Evolutionary conservation across 2,888 invertebrate species (phyloP).

Genomic region (Cantharis lateralis): DNA sequence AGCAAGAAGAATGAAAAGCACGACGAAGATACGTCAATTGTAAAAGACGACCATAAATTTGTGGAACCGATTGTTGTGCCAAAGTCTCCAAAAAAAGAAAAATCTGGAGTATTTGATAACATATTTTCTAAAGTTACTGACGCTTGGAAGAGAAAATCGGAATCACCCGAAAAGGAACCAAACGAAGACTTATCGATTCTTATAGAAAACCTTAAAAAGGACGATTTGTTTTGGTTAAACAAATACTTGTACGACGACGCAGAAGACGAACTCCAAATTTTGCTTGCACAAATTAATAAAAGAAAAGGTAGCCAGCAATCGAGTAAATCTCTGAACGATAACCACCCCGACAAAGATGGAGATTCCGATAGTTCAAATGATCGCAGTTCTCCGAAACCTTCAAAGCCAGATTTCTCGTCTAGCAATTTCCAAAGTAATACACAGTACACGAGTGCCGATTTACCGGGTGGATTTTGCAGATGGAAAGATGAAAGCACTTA

Average conservation of each 20-base stretch:
- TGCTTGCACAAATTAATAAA: conserved; percentile 58
- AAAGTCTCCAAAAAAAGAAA: conserved; percentile 5
- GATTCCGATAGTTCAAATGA: conserved; percentile 67
- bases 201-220: conserved; percentile 47
- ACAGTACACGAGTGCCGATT: conserved; percentile 70
- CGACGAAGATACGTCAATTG: neutral
- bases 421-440: conserved; percentile 48
- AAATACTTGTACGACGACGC: conserved; percentile 69
- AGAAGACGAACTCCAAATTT: conserved; percentile 65
- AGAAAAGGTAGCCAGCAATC: conserved; percentile 35
- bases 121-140: conserved; percentile 45
- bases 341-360: conserved; percentile 61
- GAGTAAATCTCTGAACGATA: conserved; percentile 37
- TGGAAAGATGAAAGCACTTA: conserved; percentile 84
- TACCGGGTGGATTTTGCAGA: conserved; percentile 80
- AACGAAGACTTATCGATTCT: conserved; percentile 4
- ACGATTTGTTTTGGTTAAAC: conserved; percentile 65
- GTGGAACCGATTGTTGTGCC: neutral
- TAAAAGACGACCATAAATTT: neutral
- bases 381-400: conserved; percentile 42
- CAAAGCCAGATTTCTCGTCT: neutral
- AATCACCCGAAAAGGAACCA: conserved; percentile 3
- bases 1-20: conserved; percentile 19
- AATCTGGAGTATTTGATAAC: conserved; percentile 43
- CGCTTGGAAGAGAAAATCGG: conserved; percentile 32